These are phyloP conservation scores for Thalassarche chlororhynchos DNA, from an alignment of 2,113 vertebrate genomes.

Conservation along the genomic window DNA sequence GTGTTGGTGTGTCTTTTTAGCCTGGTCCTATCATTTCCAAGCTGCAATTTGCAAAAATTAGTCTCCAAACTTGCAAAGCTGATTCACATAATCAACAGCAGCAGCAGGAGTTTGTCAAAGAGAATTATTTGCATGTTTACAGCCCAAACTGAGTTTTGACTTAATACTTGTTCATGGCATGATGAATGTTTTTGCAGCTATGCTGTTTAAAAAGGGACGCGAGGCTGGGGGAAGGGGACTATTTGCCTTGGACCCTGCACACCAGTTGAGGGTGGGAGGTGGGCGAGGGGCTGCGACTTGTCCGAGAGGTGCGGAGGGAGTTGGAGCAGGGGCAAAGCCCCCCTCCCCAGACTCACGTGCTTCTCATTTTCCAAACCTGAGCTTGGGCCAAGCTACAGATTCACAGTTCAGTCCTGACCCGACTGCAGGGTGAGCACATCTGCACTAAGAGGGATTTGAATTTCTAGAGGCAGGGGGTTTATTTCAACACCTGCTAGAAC, in stretches of 20 bases:
- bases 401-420: neutral
- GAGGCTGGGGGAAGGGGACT: neutral
- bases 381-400: neutral
- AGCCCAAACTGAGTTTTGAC: neutral
- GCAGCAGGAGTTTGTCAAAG: slow-evolving; percentile 2
- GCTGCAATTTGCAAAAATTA: slow-evolving; percentile 4
- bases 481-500: neutral
- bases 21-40: neutral
- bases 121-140: neutral
- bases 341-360: neutral
- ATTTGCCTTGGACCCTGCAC: neutral
- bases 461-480: neutral
- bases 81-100: neutral
- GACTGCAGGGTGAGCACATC: neutral
- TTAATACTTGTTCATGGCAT: neutral
- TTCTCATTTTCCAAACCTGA: neutral
- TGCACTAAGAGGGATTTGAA: neutral
- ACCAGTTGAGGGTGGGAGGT: neutral
- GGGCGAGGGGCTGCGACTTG: fast-evolving
- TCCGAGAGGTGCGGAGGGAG: neutral
- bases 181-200: neutral
- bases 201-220: neutral
- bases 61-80: neutral
- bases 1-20: neutral
- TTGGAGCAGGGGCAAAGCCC: neutral